Conservation (phyloP, 2,797 vertebrate genomes). For the Hyperoplus lanceolatus region DNA sequence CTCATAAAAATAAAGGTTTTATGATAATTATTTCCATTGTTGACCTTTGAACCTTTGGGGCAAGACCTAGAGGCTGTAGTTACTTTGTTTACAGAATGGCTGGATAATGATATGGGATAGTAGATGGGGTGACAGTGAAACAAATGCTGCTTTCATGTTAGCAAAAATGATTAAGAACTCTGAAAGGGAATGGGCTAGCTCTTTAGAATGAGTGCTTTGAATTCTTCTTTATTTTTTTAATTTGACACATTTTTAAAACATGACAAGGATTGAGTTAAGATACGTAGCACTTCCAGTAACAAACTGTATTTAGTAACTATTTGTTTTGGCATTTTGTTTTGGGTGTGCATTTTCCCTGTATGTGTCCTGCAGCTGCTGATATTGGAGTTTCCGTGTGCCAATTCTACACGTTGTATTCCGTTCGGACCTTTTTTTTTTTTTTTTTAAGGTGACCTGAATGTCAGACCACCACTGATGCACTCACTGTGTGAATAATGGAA, state of each 20-base stretch:
- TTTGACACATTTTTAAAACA: not conserved
- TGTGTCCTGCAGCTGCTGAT: not conserved
- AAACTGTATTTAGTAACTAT: not conserved
- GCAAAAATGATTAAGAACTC: not conserved
- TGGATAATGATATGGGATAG: not conserved
- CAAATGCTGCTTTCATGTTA: not conserved
- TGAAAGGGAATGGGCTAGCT: not conserved
- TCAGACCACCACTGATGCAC: constrained; percentile 27
- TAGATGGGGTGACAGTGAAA: not conserved
- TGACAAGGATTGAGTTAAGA: not conserved
- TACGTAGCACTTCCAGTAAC: not conserved
- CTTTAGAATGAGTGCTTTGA: not conserved
- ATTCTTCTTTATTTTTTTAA: not conserved
- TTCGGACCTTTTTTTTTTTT: not conserved
- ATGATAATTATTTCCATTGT: constrained; percentile 33
- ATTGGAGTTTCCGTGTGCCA: not conserved
- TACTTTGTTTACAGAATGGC: not conserved
- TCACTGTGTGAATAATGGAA: constrained; percentile 48
- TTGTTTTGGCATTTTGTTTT: not conserved
- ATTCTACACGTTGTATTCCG: not conserved
- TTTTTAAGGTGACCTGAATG: constrained; percentile 29
- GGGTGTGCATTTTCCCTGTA: not conserved
- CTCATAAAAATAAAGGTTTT: constrained; percentile 46
- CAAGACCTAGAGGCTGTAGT: not conserved
- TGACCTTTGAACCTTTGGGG: constrained; percentile 51